A percentile compares a stretch with the other conserved stretches of the same genome.
These are phyloP conservation scores for Oncopeltus fasciatus DNA, from an alignment of 1,140 invertebrate genomes.

Conservation along the genomic window DNA sequence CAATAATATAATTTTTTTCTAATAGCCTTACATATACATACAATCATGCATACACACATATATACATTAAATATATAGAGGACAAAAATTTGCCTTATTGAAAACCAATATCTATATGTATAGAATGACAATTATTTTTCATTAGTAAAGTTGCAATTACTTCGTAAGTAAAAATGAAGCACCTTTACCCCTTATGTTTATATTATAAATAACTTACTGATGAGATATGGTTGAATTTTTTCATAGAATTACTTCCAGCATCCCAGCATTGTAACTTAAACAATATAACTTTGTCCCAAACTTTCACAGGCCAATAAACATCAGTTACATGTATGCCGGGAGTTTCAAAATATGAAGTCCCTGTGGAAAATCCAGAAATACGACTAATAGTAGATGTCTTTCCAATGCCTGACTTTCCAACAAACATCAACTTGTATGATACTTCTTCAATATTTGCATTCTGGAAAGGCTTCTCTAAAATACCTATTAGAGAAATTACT, in stretches of 20 bases:
- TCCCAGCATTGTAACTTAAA: conserved; percentile 47
- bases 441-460: conserved; percentile 38
- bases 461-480: conserved; percentile 38
- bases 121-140: no score
- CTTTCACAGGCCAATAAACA: conserved; percentile 44
- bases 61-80: no score
- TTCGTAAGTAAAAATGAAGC: no score
- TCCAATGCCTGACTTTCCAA: conserved; percentile 40
- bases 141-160: no score
- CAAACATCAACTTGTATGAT: conserved; percentile 42
- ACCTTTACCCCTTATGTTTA: no score
- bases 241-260: conserved; percentile 38
- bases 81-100: no score
- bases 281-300: conserved; percentile 38
- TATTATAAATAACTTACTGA: conserved; percentile 33
- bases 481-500: conserved; percentile 30
- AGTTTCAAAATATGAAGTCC: conserved; percentile 36
- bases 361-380: conserved; percentile 32
- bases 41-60: no score
- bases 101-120: no score
- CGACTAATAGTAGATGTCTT: conserved; percentile 39
- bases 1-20: no score
- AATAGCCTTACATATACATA: no score
- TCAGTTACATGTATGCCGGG: conserved; percentile 39
- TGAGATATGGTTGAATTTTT: conserved; percentile 43